phyloP scores from a whole-genome alignment of 92 coral and sea anemone species.

The Parazoanthus swiftii region DNA sequence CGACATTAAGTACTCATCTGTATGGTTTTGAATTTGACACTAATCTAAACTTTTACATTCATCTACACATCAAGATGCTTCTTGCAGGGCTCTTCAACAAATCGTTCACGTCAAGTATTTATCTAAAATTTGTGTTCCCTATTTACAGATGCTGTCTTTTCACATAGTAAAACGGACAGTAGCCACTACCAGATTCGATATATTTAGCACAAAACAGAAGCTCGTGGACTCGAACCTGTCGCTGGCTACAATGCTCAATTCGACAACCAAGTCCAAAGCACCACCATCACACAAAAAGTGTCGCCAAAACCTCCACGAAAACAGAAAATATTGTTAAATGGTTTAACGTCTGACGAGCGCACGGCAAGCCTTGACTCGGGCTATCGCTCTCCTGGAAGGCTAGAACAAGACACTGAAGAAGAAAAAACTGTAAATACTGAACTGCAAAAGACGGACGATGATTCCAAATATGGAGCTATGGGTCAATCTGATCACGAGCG shows the following conservation, averaged over 20 bases:
- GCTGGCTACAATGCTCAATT: background rate
- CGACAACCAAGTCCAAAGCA: background rate
- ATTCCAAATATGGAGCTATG: background rate
- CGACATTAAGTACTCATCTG: too few species aligned
- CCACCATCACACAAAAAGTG: background rate
- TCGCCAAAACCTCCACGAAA: constrained; percentile 7
- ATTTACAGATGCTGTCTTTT: background rate
- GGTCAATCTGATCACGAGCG: background rate
- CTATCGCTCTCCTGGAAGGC: constrained; percentile 13
- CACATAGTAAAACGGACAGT: background rate
- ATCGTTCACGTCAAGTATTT: background rate
- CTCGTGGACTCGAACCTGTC: background rate
- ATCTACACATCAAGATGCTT: too few species aligned
- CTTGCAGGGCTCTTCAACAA: too few species aligned
- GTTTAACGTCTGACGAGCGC: background rate
- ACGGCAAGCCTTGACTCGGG: constrained; percentile 21
- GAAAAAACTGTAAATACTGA: background rate
- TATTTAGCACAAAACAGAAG: background rate
- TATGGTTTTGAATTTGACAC: too few species aligned
- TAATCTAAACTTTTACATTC: too few species aligned
- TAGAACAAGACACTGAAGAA: background rate
- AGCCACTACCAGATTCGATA: background rate
- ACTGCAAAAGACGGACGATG: background rate
- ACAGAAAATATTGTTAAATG: background rate
- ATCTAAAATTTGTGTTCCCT: background rate